phyloP scores from a whole-genome alignment of 2,888 invertebrate species.

The Lycaena phlaeas region DNA sequence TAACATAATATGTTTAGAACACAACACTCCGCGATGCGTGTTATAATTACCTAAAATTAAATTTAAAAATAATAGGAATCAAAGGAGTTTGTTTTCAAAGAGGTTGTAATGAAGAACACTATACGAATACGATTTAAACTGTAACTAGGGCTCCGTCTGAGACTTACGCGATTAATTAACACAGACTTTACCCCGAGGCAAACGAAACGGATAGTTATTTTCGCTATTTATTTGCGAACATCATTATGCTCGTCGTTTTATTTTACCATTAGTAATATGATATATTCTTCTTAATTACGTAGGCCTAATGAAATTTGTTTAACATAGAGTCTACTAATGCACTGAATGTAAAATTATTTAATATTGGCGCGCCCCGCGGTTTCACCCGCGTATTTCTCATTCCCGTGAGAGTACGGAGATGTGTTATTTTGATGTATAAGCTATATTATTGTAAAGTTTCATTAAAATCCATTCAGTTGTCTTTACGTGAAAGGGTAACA shows the following conservation, averaged over 20 bases:
- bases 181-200: slow-evolving; percentile 13
- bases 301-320: not conserved
- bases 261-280: not conserved
- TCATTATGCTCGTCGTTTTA: not conserved
- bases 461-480: no score
- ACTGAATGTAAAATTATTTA: not conserved
- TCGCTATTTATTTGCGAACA: slow-evolving; percentile 2
- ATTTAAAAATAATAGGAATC: not conserved
- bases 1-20: no score
- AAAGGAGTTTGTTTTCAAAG: not conserved
- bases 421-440: no score
- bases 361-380: no score
- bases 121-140: slow-evolving; percentile 3
- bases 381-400: no score
- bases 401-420: no score
- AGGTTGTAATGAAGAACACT: not conserved
- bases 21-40: no score
- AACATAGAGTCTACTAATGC: not conserved
- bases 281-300: not conserved
- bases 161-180: slow-evolving; percentile 14
- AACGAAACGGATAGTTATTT: slow-evolving; percentile 10
- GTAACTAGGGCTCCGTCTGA: slow-evolving; percentile 1
- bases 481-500: no score
- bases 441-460: no score
- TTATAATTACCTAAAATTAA: no score